Evolutionary conservation across 2,113 vertebrate species (phyloP).

Genomic region (Gracilinanus agilis): DNA sequence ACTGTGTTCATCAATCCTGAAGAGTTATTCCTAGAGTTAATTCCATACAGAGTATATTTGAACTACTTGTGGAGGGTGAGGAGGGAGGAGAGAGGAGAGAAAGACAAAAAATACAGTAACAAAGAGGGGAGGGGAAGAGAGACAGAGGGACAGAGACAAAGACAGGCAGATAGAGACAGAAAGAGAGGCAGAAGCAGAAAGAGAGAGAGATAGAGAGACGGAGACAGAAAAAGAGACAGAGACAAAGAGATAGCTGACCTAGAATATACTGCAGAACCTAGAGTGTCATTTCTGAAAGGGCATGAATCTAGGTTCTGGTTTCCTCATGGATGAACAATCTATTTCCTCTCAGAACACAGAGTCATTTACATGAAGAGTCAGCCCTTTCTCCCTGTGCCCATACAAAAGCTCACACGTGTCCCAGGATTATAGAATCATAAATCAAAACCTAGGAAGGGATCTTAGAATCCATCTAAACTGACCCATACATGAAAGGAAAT

Average conservation of each 20-base stretch:
- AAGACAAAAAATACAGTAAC: not conserved
- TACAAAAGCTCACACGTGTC: not conserved
- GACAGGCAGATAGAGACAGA: not conserved
- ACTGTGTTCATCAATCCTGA: constrained; percentile 52
- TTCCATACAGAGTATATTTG: constrained; percentile 28
- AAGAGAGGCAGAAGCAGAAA: not conserved
- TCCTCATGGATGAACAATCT: not conserved
- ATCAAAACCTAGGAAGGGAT: not conserved
- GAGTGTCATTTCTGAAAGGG: not conserved
- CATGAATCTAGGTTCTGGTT: not conserved
- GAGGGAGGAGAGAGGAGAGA: constrained; percentile 3
- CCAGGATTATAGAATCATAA: not conserved
- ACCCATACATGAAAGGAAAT: not conserved
- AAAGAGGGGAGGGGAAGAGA: too few relatives aligned
- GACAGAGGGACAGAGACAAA: constrained; percentile 15
- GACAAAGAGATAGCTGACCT: not conserved
- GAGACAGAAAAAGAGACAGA: not conserved
- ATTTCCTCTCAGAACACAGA: not conserved
- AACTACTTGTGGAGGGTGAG: not conserved
- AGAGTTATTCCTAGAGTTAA: constrained; percentile 52
- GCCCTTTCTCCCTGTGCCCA: not conserved
- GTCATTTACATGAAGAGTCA: too few relatives aligned
- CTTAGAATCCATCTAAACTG: not conserved
- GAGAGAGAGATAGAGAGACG: not conserved
- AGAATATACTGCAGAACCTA: not conserved